Percentiles rank a stretch among this genome's conserved stretches.
phyloP scores from a whole-genome alignment of 2,888 invertebrate species.

The Nomada fucata region DNA sequence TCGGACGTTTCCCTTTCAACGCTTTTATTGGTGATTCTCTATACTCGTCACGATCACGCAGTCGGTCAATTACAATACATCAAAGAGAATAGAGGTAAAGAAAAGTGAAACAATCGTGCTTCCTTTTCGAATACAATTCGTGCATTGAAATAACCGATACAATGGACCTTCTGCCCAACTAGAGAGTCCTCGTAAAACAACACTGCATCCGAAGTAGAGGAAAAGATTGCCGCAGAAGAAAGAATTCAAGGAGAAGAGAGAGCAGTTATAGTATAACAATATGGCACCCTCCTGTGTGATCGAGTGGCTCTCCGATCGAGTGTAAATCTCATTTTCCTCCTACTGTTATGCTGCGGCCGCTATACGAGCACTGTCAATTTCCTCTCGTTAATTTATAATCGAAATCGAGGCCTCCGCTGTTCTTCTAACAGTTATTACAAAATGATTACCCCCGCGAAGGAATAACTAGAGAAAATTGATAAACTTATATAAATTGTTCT shows the following conservation, averaged over 20 bases:
- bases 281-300: constrained; percentile 74
- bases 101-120: constrained; percentile 67
- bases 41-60: neutral
- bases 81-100: constrained; percentile 53
- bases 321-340: constrained; percentile 55
- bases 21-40: neutral
- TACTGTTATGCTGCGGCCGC: constrained; percentile 50
- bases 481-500: too few species aligned
- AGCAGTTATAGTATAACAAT: constrained; percentile 66
- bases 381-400: constrained; percentile 4
- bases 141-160: constrained; percentile 66
- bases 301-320: constrained; percentile 62
- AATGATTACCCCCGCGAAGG: too few species aligned
- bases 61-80: constrained; percentile 64
- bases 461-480: too few species aligned
- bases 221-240: constrained; percentile 45
- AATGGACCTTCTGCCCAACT: constrained; percentile 59
- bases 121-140: constrained; percentile 66
- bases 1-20: too few species aligned
- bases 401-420: constrained; percentile 12
- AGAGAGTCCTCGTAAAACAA: constrained; percentile 65
- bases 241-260: constrained; percentile 42
- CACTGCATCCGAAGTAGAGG: constrained; percentile 33
- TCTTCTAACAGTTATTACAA: neutral
- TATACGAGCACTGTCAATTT: constrained; percentile 38